These are phyloP conservation scores for Brachypteracias leptosomus DNA, from an alignment of 2,113 vertebrate species.

Conservation along the genomic window DNA sequence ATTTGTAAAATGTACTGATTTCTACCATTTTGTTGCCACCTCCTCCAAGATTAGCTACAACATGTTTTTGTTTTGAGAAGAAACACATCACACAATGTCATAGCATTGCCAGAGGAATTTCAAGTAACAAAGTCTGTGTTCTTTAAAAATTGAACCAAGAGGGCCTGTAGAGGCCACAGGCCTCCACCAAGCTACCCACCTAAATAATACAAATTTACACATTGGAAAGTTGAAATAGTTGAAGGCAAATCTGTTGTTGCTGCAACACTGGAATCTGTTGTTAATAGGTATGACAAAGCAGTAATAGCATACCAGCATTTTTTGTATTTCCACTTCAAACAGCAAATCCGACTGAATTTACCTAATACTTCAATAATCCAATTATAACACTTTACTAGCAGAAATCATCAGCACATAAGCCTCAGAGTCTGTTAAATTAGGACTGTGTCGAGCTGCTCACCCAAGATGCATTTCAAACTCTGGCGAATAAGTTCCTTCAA, in stretches of 20 bases:
- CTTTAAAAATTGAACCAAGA: background rate
- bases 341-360: conserved; percentile 73
- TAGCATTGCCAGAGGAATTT: background rate
- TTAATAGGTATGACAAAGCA: conserved; percentile 62
- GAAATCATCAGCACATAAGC: conserved; percentile 64
- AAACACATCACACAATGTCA: background rate
- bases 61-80: background rate
- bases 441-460: conserved; percentile 3
- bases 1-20: background rate
- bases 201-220: background rate
- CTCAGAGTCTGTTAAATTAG: conserved; percentile 42
- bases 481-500: background rate
- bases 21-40: background rate
- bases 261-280: conserved; percentile 29
- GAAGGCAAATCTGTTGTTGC: conserved; percentile 44
- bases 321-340: conserved; percentile 73
- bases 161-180: background rate
- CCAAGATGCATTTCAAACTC: background rate
- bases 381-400: conserved; percentile 68
- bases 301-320: conserved; percentile 40
- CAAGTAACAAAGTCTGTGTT: background rate
- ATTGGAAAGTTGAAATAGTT: background rate
- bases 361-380: conserved; percentile 76
- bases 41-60: background rate
- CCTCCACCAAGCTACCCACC: background rate